Evolutionary conservation across 2,797 vertebrate species (phyloP), one percentile per base, ranked within the genome.

Genomic region (Sebastes vulpes): DNA sequence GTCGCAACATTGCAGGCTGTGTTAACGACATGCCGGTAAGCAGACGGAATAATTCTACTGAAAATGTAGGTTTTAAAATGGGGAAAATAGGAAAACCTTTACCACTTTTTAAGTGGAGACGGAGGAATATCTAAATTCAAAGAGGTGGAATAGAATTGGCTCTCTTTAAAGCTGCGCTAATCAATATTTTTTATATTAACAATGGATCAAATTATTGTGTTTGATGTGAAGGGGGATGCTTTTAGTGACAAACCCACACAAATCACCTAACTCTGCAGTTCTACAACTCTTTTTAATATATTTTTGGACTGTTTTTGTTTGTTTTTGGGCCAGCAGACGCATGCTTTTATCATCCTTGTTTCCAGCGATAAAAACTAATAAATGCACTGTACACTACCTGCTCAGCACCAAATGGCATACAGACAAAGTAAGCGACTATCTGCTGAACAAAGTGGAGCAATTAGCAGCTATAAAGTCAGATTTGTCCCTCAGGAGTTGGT

Each of bases 1-100:
- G 59, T 26, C 42, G 57, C 58, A 61, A 75, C 32, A 54, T 3
- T 52, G 59, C 58, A 84, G 53, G 16, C 72, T 81, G 65, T 68
- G 42, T 26, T 59, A 59, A 77, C 61, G 71, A 32, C 56, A 68
- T 4, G 20, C 50, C 20, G 9, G 50, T 52, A 20, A 1, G 5
- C 29, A 46, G 9, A 2, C 20, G 20, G 72, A 5, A 61, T 66
- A n/a, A 69, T 69, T 52, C 64, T 29, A 53, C 32, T n/a, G 46
- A 58, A 87, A 77, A 65, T 48, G 5, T 6, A 18, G 31, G 28
- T 48, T 78, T 58, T 65, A 16, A 54, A 79, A 65, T 65, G 11
- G 0, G 52, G 56, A 65, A 76, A 42, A 12, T 4, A 3, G 1
- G 4, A 59, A 38, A 84, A 48, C 12, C 32, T 83, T 72, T 14